Base-by-base conservation (phyloP, 2,113 vertebrate species). In the Rostratula benghalensis region DNA sequence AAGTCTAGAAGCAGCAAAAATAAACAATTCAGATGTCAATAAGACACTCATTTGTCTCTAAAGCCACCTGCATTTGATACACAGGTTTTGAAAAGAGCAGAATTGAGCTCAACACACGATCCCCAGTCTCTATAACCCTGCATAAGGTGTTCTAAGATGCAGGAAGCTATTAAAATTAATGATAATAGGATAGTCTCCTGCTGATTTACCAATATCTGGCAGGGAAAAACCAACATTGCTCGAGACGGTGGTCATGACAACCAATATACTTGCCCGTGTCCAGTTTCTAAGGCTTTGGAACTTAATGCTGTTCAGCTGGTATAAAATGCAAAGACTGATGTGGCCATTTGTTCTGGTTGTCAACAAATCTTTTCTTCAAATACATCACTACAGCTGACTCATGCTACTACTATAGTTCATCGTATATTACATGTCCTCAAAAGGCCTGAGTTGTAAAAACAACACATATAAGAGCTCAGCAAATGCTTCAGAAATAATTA, bases 341-440 rank as follows among this genome's bases (percentile, higher is more conserved):
- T 56, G 60, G 41, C 21, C 39, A 90, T 97, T 96, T 96, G 68
- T 96, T 97, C 61, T 88, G 82, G 57, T 61, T 95, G 93, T 93
- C 71, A 92, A 91, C 59, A 89, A 43, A 92, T 74, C 69, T 92
- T 97, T 94, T 95, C 90, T 77, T 96, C 89, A 96, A 96, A 94
- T 95, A 71, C 53, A 89, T 77, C 74, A 65, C 45, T 70, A 18
- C 16, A 83, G 71, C 67, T 97, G 74, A 94, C 87, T 97, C 93
- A 89, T 64, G 43, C 31, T 84, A 41, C 61, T 83, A 24, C 79
- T 89, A 23, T 27, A 70, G 24, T 64, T 94, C 65, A 60, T 73
- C 14, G 65, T 76, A 5, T 41, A 85, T 67, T 78, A 70, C 0
- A 2, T 25, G 74, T 75, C 73, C 94, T 87, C 67, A 48, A 37